Base-by-base conservation (phyloP, 2,797 vertebrate species). In the Falco concolor region DNA sequence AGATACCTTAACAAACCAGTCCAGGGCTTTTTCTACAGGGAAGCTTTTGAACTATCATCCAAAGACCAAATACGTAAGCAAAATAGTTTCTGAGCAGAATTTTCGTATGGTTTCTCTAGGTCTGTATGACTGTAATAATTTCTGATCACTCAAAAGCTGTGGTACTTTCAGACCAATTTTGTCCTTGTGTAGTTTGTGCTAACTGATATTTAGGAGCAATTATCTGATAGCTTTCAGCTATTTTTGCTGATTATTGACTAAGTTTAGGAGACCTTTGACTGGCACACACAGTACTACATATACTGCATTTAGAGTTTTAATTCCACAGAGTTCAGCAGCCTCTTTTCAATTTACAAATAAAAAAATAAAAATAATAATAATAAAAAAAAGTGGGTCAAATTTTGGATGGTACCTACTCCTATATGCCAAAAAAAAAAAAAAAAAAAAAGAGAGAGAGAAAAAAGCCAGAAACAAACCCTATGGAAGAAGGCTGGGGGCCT, bases 321-420 rank as follows among this genome's bases (percentile, higher is more conserved):
- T 27, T 53, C 27, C 30, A 67, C 19, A 9, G 72, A 73, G 9
- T 73, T 59, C 20, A 49, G 10, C 6, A 63, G 3, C 5, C 5
- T 22, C 15, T 60, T 40, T 21, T 53, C 10, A 69, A 30, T 57
- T 57, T 30, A 3, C 5, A 47, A 22, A 13, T 45, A 19, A 34
- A 6, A 2, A 8, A 32, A 12, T 1, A 47, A 49, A 17, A 2
- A 20, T 4, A n/a, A n/a, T 6, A 42, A 61, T n/a, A n/a, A 17
- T 7, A 73, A n/a, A 5, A n/a, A 16, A 15, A 10, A 5, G 17
- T 27, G 14, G 6, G 19, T 59, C 57, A 73, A 25, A 34, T 45
- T 50, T 57, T 57, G 50, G 30, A 42, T 13, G 13, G 44, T 44
- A 75, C 16, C 13, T 84, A 30, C 20, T 42, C 44, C 24, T 54